A percentile compares a stretch with the other conserved stretches of the same genome.
Evolutionary conservation across 2,888 invertebrate genomes (phyloP).

Genomic region (Drosophila fulvimacula): DNA sequence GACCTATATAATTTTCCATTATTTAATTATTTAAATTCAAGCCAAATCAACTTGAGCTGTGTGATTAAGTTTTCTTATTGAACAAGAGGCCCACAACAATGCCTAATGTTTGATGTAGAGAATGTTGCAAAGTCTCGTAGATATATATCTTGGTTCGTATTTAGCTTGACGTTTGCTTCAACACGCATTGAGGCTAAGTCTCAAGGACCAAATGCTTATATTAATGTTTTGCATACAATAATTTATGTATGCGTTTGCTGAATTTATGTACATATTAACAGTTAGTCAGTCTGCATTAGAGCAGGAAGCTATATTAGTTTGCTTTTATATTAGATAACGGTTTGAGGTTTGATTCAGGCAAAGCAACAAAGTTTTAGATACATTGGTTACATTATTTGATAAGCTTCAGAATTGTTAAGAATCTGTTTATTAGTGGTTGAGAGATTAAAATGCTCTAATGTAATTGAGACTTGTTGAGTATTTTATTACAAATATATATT

Average conservation of each 20-base stretch:
- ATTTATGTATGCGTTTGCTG: neutral
- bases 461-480: neutral
- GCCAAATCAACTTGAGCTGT: slow-evolving; percentile 8
- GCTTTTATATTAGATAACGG: neutral
- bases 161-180: neutral
- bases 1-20: slow-evolving; percentile 21
- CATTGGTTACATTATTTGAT: neutral
- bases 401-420: too few species aligned
- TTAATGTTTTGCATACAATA: slow-evolving; percentile 1
- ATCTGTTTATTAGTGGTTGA: neutral
- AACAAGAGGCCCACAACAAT: neutral
- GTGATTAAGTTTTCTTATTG: slow-evolving; percentile 5
- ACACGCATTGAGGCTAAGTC: slow-evolving; percentile 3
- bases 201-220: neutral
- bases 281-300: neutral
- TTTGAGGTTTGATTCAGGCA: neutral
- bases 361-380: neutral
- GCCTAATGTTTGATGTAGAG: neutral
- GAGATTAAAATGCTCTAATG: neutral
- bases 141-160: neutral
- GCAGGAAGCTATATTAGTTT: neutral
- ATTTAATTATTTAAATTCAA: slow-evolving; percentile 18
- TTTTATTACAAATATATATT: too few species aligned
- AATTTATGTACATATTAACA: neutral
- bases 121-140: neutral